Percentiles rank a stretch among this genome's conserved stretches.
These are phyloP conservation scores for Tribolium freemani DNA, from an alignment of 2,888 invertebrate genomes.

Conservation along the genomic window DNA sequence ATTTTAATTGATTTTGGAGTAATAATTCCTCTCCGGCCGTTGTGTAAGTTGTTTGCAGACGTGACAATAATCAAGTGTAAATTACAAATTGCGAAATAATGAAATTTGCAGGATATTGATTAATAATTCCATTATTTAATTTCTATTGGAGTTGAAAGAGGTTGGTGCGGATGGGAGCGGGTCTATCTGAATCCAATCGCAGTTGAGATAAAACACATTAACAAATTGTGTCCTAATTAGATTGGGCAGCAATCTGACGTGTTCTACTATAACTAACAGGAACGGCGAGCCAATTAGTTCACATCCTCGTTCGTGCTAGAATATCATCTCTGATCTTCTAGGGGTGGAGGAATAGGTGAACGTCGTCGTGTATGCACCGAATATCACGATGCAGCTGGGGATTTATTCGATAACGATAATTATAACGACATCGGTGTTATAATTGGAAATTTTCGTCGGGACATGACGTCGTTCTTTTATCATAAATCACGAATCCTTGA, in stretches of 20 bases:
- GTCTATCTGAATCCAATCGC: constrained; percentile 66
- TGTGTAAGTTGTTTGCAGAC: constrained; percentile 9
- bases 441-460: constrained; percentile 30
- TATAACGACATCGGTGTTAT: constrained; percentile 41
- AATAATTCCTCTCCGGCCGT: neutral
- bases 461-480: constrained; percentile 17
- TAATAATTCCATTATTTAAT: constrained; percentile 64
- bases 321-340: constrained; percentile 51
- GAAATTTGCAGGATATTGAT: constrained; percentile 59
- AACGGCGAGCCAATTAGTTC: constrained; percentile 64
- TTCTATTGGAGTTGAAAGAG: constrained; percentile 54
- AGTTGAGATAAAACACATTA: constrained; percentile 69
- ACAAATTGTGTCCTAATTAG: constrained; percentile 70
- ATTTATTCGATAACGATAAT: constrained; percentile 28
- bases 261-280: constrained; percentile 57
- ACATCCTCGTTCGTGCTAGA: constrained; percentile 56
- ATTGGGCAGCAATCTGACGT: constrained; percentile 69
- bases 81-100: constrained; percentile 56
- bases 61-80: constrained; percentile 46
- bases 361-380: constrained; percentile 26
- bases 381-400: constrained; percentile 35
- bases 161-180: constrained; percentile 54
- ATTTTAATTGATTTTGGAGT: no score
- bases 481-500: constrained; percentile 39
- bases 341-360: constrained; percentile 23